A percentile compares a stretch with the other conserved stretches of the same genome.
These are phyloP conservation scores for Syngnathus acus DNA, from an alignment of 2,797 vertebrate genomes.

Conservation along the genomic window DNA sequence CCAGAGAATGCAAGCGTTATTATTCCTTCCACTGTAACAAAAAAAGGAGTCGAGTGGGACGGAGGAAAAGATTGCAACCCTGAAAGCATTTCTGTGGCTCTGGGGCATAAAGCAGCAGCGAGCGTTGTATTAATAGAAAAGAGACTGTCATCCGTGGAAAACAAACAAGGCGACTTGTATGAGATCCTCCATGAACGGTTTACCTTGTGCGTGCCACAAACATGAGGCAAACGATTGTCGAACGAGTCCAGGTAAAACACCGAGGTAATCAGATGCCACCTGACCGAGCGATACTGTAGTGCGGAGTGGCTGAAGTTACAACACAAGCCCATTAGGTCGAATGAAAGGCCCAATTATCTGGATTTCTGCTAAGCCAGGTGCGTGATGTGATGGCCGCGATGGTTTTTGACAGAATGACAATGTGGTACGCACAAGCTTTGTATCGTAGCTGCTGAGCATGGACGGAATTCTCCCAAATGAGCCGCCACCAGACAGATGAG, in stretches of 20 bases:
- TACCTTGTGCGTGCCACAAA: slow-evolving; percentile 3
- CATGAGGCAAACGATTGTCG: background rate
- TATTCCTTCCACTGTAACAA: slow-evolving; percentile 22
- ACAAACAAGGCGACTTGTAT: slow-evolving; percentile 25
- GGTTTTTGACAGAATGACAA: background rate
- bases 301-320: slow-evolving; percentile 5
- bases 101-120: slow-evolving; percentile 35
- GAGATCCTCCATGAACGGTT: slow-evolving; percentile 21
- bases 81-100: slow-evolving; percentile 36
- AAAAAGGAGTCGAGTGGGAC: slow-evolving; percentile 14
- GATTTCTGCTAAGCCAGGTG: slow-evolving; percentile 62
- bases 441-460: background rate
- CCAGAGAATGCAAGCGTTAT: slow-evolving; percentile 46
- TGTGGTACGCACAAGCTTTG: background rate
- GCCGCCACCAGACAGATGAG: background rate
- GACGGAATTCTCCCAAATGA: background rate
- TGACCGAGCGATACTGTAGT: slow-evolving; percentile 8
- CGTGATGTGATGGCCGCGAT: slow-evolving; percentile 53
- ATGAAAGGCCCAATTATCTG: slow-evolving; percentile 60
- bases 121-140: slow-evolving; percentile 37
- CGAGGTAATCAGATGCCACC: slow-evolving; percentile 10
- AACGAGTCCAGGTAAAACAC: background rate
- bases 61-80: slow-evolving; percentile 21
- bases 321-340: slow-evolving; percentile 39
- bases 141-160: slow-evolving; percentile 30